Percentiles rank a stretch among this genome's conserved stretches.
Evolutionary conservation across 1,140 invertebrate species (phyloP).

Genomic region (Drosophila sproati): DNA sequence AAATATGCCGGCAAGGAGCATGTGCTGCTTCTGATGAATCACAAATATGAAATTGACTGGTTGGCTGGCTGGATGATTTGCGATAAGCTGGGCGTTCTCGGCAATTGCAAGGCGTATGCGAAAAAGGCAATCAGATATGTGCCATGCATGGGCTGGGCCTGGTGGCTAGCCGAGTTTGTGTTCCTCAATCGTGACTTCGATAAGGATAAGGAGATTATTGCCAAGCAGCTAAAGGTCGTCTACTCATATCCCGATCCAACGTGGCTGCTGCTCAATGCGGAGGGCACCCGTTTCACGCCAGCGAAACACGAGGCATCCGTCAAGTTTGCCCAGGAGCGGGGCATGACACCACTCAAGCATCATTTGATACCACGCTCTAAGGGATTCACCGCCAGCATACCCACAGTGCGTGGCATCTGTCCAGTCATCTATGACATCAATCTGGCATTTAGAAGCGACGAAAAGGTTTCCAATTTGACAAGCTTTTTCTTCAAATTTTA

Average conservation of each 20-base stretch:
- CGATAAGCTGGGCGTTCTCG: conserved; percentile 91
- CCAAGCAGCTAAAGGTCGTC: conserved; percentile 91
- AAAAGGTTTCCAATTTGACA: conserved; percentile 61
- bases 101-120: conserved; percentile 97
- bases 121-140: conserved; percentile 96
- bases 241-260: conserved; percentile 94
- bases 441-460: conserved; percentile 90
- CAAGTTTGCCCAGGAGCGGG: conserved; percentile 94
- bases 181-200: conserved; percentile 96
- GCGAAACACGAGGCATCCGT: conserved; percentile 95
- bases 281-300: conserved; percentile 96
- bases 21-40: conserved; percentile 96
- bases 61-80: conserved; percentile 94
- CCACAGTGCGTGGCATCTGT: conserved; percentile 90
- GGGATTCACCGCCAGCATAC: conserved; percentile 93
- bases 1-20: conserved; percentile 95
- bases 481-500: neutral
- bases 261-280: conserved; percentile 96
- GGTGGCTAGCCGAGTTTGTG: conserved; percentile 96
- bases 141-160: conserved; percentile 97
- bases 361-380: conserved; percentile 96
- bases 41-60: conserved; percentile 98
- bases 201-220: conserved; percentile 94
- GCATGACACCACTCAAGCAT: conserved; percentile 93
- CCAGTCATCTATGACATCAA: conserved; percentile 95